Evolutionary conservation across 1,140 invertebrate species (phyloP).

Genomic region (Leptopilina clavipes): DNA sequence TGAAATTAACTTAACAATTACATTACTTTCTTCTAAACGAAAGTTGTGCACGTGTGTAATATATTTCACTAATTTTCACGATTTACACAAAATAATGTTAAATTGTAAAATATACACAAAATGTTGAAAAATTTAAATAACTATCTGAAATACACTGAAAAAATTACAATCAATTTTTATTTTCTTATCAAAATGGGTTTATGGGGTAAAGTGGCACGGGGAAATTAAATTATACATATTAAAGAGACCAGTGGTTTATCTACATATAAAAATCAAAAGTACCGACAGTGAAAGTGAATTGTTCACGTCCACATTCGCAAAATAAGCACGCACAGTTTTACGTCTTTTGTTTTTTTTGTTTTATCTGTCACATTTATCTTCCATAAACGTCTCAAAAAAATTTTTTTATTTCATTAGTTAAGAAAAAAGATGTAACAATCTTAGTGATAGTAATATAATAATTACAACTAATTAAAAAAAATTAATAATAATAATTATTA

Average conservation of each 20-base stretch:
- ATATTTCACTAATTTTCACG: background rate
- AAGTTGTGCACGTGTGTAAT: too few relatives aligned
- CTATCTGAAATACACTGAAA: too few relatives aligned
- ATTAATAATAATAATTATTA: too few relatives aligned
- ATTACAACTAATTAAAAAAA: background rate
- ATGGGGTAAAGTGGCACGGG: background rate
- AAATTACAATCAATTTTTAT: background rate
- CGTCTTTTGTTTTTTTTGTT: slow-evolving; percentile 37
- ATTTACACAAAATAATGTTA: background rate
- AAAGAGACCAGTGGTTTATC: background rate
- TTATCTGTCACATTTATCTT: slow-evolving; percentile 8
- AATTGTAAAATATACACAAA: background rate
- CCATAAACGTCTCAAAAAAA: background rate
- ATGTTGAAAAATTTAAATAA: too few relatives aligned
- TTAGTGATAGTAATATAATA: background rate
- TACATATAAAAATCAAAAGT: slow-evolving; percentile 42
- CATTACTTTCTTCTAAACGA: background rate
- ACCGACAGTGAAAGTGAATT: slow-evolving; percentile 55
- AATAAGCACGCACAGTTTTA: slow-evolving; percentile 50
- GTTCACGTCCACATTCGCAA: slow-evolving; percentile 53
- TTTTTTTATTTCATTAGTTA: slow-evolving; percentile 9
- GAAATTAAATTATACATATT: background rate
- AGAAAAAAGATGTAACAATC: background rate
- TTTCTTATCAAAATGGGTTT: background rate
- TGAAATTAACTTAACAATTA: too few relatives aligned